Conservation (phyloP, 2,113 vertebrate species). For the Bufo bufo region DNA sequence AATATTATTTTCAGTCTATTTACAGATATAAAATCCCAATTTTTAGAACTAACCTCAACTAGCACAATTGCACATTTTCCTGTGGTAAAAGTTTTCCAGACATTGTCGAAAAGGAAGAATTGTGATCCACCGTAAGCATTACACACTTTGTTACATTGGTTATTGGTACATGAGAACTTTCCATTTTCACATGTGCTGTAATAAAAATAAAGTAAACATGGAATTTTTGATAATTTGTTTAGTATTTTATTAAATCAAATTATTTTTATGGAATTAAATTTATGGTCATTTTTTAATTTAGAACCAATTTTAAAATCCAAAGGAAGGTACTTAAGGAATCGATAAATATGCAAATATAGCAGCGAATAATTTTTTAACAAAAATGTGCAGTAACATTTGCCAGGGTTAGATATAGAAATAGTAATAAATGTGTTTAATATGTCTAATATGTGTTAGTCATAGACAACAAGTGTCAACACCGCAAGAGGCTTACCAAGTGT, state of each 20-base stretch:
- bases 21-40: neutral
- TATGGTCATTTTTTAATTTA: neutral
- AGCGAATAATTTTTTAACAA: neutral
- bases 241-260: neutral
- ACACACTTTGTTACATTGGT: slow-evolving; percentile 50
- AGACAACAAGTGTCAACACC: neutral
- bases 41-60: slow-evolving; percentile 37
- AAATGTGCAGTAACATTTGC: neutral
- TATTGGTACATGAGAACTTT: slow-evolving; percentile 41
- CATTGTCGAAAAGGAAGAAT: slow-evolving; percentile 51
- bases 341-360: neutral
- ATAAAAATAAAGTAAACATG: neutral
- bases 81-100: slow-evolving; percentile 51
- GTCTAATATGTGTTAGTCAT: neutral
- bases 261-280: neutral
- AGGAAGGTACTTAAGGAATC: no score
- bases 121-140: slow-evolving; percentile 52
- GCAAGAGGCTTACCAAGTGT: slow-evolving; percentile 52
- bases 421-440: neutral
- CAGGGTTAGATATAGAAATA: neutral
- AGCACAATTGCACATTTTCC: slow-evolving; percentile 46
- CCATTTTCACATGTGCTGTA: slow-evolving; percentile 54
- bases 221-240: neutral
- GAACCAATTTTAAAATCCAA: no score
- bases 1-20: neutral